Percentiles rank a stretch among this genome's conserved stretches.
Evolutionary conservation across 2,888 invertebrate species (phyloP).

Genomic region (Pristionchus entomophagus): DNA sequence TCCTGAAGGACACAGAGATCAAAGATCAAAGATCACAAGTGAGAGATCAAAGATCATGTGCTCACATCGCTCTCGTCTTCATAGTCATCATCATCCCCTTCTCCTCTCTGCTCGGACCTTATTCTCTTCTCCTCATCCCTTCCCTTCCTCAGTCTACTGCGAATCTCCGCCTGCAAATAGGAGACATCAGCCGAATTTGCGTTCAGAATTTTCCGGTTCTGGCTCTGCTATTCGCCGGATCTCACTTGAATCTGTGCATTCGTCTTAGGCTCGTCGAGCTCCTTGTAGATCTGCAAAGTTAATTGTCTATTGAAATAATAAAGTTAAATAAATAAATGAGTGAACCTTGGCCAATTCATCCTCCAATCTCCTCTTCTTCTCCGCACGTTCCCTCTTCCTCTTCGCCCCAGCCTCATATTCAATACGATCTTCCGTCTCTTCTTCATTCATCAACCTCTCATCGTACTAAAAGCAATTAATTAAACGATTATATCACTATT

Average conservation of each 20-base stretch:
- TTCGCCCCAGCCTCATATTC: not conserved
- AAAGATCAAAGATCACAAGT: not conserved
- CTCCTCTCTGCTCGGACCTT: not conserved
- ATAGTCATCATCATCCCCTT: conserved; percentile 14
- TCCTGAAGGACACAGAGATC: not conserved
- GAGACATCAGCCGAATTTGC: no score
- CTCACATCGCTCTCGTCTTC: not conserved
- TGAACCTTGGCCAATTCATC: not conserved
- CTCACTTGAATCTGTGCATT: not conserved
- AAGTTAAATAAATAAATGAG: no score
- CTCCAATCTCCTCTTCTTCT: not conserved
- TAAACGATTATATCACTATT: not conserved
- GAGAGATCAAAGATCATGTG: not conserved
- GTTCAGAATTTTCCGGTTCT: not conserved
- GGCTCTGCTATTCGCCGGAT: not conserved
- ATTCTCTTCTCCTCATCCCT: not conserved
- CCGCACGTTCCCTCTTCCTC: not conserved
- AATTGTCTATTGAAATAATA: no score
- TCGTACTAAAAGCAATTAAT: not conserved
- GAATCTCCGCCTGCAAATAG: conserved; percentile 13
- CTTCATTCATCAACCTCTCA: not conserved
- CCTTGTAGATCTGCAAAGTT: not conserved
- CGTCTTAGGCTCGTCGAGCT: not conserved
- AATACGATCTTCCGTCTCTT: not conserved
- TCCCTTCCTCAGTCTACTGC: not conserved